Evolutionary conservation across 2,113 vertebrate species (phyloP), one percentile per base, ranked within the genome.

Genomic region (Larimichthys crocea): DNA sequence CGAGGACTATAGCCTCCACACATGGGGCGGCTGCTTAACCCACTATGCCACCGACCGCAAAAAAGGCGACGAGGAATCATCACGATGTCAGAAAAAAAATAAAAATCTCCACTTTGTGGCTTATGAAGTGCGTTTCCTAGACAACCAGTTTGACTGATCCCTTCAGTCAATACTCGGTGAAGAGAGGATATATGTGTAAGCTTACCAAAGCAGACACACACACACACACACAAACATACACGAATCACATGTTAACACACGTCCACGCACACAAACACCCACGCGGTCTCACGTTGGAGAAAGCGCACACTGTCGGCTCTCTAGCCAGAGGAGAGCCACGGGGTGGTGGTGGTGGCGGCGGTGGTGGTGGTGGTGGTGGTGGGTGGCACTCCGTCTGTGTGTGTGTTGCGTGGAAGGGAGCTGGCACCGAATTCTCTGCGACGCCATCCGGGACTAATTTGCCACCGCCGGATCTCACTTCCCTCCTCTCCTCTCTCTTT

Each of bases 101-200:
- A 46, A 19, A 55, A 35, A 48, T 42, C 44, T 26, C 40, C 74
- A 42, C 35, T 74, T 71, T 46, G 26, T 42, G n/a, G 35, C 35
- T 61, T 24, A n/a, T 24, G 62, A 48, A 57, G 76, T 74, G 26
- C 7, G 42, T 86, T 85, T 83, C 85, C 76, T 20, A 40, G 79
- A 82, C 79, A 72, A 80, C 86, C 52, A 0, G 40, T 70, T 76
- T 69, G 83, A 72, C 81, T 76, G 79, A 90, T 92, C 81, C 69
- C 59, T 83, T 87, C 75, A 83, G 83, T 76, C 83, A 56, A 59
- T 63, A 83, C 57, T 81, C 52, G n/a, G 67, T 42, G 52, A 83
- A 49, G 63, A 59, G 74, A 26, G 72, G 79, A 22, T 76, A 8
- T 52, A 42, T 7, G 8, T 86, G 59, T 84, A 52, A 81, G 75